phyloP scores from a whole-genome alignment of 2,888 invertebrate genomes.

The Catocala fraxini region DNA sequence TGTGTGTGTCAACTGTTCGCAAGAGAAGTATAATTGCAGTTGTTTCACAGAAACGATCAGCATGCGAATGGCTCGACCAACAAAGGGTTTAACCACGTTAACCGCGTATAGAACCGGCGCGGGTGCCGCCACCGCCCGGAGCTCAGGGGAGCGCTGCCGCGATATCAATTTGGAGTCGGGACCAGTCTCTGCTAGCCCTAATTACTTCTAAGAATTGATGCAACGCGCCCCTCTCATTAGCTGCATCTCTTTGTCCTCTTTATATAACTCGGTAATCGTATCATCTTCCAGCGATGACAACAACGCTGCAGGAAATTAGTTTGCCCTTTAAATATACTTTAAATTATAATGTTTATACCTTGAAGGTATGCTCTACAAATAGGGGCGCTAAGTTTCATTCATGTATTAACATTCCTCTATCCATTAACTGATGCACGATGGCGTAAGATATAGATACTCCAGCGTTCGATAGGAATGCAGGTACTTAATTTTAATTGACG shows the following conservation, averaged over 20 bases:
- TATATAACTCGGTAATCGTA: constrained; percentile 37
- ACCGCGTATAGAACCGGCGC: constrained; percentile 12
- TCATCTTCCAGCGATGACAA: constrained; percentile 42
- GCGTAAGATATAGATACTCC: too few relatives aligned
- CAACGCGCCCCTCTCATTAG: constrained; percentile 54
- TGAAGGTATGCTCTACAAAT: constrained; percentile 6
- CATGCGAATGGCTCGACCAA: constrained; percentile 47
- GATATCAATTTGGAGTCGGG: constrained; percentile 59
- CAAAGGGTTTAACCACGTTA: constrained; percentile 48
- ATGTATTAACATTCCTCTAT: constrained; percentile 39
- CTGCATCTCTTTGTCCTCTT: constrained; percentile 50
- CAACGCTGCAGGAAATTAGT: constrained; percentile 31
- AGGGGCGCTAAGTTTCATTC: constrained; percentile 25
- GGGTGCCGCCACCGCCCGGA: constrained; percentile 21
- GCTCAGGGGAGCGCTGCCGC: constrained; percentile 38
- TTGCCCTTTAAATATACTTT: constrained; percentile 26
- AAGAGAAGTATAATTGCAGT: constrained; percentile 69
- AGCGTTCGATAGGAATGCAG: not conserved
- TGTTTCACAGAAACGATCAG: constrained; percentile 70
- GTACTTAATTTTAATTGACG: not conserved
- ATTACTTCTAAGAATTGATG: constrained; percentile 64
- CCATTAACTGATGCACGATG: constrained; percentile 16
- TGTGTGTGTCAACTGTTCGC: constrained; percentile 72
- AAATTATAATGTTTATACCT: not conserved
- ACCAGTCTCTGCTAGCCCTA: constrained; percentile 59